phyloP scores from a whole-genome alignment of 2,113 vertebrate species.

The Trochalopteron elliotii region DNA sequence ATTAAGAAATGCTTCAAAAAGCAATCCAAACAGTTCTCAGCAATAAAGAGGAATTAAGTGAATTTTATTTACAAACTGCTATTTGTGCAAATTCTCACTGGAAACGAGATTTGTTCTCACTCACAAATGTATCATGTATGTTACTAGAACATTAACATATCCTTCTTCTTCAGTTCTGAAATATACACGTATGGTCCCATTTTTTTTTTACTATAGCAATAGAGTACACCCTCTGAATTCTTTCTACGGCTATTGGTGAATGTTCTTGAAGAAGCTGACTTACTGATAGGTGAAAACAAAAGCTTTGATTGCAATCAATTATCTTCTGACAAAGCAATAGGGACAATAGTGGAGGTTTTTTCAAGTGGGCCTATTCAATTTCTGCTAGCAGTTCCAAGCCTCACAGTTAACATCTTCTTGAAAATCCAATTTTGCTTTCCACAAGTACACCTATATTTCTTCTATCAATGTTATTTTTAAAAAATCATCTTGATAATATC shows the following conservation, averaged over 20 bases:
- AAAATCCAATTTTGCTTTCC: not conserved
- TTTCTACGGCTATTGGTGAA: not conserved
- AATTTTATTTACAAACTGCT: not conserved
- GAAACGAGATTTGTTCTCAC: not conserved
- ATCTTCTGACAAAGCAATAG: conserved; percentile 31
- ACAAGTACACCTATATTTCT: not conserved
- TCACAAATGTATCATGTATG: not conserved
- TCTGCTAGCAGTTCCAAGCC: not conserved
- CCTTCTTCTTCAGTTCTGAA: not conserved
- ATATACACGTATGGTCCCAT: not conserved
- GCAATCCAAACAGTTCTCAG: not conserved
- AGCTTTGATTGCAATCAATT: conserved; percentile 39
- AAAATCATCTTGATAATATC: not conserved
- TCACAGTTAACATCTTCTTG: not conserved
- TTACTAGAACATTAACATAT: not conserved
- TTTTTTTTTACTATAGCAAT: not conserved
- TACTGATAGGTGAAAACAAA: conserved; percentile 51
- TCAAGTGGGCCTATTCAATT: not conserved
- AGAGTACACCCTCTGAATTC: not conserved
- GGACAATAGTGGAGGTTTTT: not conserved
- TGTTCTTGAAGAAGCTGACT: not conserved
- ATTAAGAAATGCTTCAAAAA: conserved; percentile 38
- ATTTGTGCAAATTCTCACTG: not conserved
- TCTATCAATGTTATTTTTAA: not conserved
- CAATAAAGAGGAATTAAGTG: not conserved